Base-by-base conservation (phyloP, 2,113 vertebrate genomes). In the Cygnus atratus region DNA sequence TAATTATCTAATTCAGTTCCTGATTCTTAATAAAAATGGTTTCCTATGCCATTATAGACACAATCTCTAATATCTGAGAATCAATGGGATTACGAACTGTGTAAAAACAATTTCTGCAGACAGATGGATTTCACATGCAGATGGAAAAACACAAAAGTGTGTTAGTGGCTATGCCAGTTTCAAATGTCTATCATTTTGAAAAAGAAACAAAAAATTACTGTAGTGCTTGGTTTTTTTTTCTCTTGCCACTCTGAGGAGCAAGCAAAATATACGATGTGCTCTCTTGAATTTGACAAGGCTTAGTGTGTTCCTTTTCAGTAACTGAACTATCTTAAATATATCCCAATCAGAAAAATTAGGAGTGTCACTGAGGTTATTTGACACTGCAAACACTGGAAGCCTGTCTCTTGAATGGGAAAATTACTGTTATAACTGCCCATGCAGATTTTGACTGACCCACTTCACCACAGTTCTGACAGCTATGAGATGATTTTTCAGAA, bases 1-100 rank as follows among this genome's bases (percentile, higher is more conserved):
- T 88, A 87, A 95, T 97, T 74, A 88, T 78, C 86, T 77, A 95
- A 95, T 91, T 93, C 91, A 87, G 84, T 95, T 92, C 83, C 84
- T 79, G 81, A 63, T 62, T 75, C 93, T 93, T 93, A 95, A 88
- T 87, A 92, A 93, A 93, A 91, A 63, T 6, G 33, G 66, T 74
- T 93, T 87, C 87, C 66, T 29, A 3, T 11, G 39, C 63, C 74
- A 48, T 88, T 82, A 54, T 6, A 79, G 84, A 29, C 84, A 46
- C 46, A 16, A 1, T 81, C 88, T 65, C 91, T 50, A 35, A 44
- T 37, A 90, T 63, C 76, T 13, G 84, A 44, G 58, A 1, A 65
- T 88, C 70, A 29, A 35, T 4, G 14, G 65, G 91, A 75, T 88
- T 50, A 81, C 12, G 17, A 57, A 26, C 92, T 75, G 72, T 72